phyloP scores from a whole-genome alignment of 2,113 vertebrate genomes.

The Misgurnus mizolepis region DNA sequence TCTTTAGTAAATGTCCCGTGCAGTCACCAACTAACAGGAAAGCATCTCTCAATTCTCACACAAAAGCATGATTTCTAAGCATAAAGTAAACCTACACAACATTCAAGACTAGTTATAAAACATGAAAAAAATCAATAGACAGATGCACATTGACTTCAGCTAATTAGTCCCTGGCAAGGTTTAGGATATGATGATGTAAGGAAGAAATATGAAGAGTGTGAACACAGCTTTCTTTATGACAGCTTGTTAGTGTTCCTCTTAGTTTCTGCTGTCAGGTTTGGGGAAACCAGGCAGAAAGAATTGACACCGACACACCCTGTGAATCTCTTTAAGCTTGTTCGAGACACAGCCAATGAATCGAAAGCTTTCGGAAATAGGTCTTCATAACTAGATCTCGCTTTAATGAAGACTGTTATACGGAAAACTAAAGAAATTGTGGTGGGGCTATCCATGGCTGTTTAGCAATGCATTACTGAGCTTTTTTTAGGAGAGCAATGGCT shows the following conservation, averaged over 20 bases:
- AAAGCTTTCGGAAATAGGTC: slow-evolving; percentile 7
- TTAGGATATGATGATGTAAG: slow-evolving; percentile 1
- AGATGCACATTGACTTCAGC: background rate
- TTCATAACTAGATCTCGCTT: background rate
- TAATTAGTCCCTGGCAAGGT: slow-evolving; percentile 19
- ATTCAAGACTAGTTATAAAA: background rate
- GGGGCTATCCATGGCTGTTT: background rate
- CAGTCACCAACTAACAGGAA: slow-evolving; percentile 23
- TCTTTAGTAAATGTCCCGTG: slow-evolving; percentile 50
- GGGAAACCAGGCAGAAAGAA: background rate
- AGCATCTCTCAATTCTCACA: background rate
- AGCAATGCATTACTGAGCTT: background rate
- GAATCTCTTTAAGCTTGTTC: background rate
- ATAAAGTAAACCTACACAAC: background rate
- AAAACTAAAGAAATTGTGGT: background rate
- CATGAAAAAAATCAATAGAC: background rate
- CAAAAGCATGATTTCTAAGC: background rate
- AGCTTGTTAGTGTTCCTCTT: slow-evolving; percentile 23
- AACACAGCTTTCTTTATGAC: background rate
- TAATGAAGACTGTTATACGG: slow-evolving; percentile 1
- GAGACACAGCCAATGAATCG: background rate
- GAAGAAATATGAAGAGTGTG: background rate
- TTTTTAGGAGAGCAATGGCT: background rate
- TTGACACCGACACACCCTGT: slow-evolving; percentile 12
- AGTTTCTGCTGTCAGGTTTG: slow-evolving; percentile 7